Evolutionary conservation across 2,113 vertebrate genomes (phyloP), one percentile per base, ranked within the genome.

Genomic region (Dryoscopus gambensis): DNA sequence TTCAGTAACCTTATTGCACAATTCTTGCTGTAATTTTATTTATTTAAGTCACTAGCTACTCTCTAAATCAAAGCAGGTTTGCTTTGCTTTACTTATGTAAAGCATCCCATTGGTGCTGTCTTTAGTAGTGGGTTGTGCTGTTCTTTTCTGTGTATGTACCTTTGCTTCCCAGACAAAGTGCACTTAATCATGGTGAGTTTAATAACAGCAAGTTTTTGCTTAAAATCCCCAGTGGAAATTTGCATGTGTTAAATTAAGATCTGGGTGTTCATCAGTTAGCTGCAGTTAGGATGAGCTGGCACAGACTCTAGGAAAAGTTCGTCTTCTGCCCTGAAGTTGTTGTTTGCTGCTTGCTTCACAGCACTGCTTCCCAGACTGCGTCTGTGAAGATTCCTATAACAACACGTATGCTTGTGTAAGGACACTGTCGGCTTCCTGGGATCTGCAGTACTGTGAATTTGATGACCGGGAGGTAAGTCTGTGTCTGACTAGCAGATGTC

Each of bases 301-400:
- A 7, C 6, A 62, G 40, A 19, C 31, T 77, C 30, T 20, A 65
- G n/a, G 33, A 49, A 25, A n/a, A 84, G 35, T 24, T 83, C 8
- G 10, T 64, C 35, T 23, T 27, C 16, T 53, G n/a, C 56, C 56
- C 76, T 91, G 14, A 93, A 69, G 40, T 21, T 50, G 59, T 88
- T 90, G 24, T 68, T 85, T 33, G 37, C 89, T 91, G 79, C 64
- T 88, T 68, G 8, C 37, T 46, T 94, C 69, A 7, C 89, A 99
- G 99, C 98, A 99, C 97, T 99, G 99, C 96, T 99, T 99, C 95
- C 99, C 99, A 39, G 99, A 99, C 97, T 99, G 99, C n/a, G 99
- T 99, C 47, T 99, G 99, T 87, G 99, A 99, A 95, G 99, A 99
- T 87, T 98, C 99, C 1, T 99, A 98, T 65, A 99, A 99, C 96